Evolutionary conservation across 2,113 vertebrate species (phyloP), one percentile per base, ranked within the genome.

Genomic region (Numida meleagris): DNA sequence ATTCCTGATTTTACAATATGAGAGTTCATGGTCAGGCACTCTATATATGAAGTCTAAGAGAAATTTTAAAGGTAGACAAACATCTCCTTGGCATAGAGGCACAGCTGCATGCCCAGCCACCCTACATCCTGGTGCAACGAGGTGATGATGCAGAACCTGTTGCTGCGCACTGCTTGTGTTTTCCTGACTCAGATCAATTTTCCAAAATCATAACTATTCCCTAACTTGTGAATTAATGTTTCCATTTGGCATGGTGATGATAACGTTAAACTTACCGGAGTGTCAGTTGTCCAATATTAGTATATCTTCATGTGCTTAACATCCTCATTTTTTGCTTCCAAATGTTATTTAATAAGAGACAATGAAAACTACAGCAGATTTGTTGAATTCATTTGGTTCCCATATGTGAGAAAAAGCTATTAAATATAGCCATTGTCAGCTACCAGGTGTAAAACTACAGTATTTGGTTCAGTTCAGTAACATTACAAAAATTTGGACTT

Each of bases 131-230:
- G 33, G 27, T 21, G 14, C 57, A 46, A 42, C 45, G 79, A 75
- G 50, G 48, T 65, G 24, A 23, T 38, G 40, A 62, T 43, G 23
- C 43, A 36, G 15, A 66, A 46, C 7, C 66, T 65, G 14, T 82
- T 59, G 70, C 55, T 63, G 43, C 7, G 1, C 5, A 5, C 29
- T 71, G 45, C 15, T 71, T 36, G 31, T 76, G 24, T 51, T 73
- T 83, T 68, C 61, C 62, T 79, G 53, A 53, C 87, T 78, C 36
- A 45, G 33, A 38, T 87, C 29, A n/a, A 38, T 91, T 81, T 89
- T 83, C 65, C 45, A 38, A 89, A 82, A 76, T 61, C 51, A 31
- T 21, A 55, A 6, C 29, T 57, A 18, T 20, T 14, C 34, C 8
- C 1, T n/a, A 2, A 4, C 70, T 61, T 3, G 2, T 2, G 3